Evolutionary conservation across 2,113 vertebrate species (phyloP), one percentile per base, ranked within the genome.

Genomic region (Zosterops borbonicus): DNA sequence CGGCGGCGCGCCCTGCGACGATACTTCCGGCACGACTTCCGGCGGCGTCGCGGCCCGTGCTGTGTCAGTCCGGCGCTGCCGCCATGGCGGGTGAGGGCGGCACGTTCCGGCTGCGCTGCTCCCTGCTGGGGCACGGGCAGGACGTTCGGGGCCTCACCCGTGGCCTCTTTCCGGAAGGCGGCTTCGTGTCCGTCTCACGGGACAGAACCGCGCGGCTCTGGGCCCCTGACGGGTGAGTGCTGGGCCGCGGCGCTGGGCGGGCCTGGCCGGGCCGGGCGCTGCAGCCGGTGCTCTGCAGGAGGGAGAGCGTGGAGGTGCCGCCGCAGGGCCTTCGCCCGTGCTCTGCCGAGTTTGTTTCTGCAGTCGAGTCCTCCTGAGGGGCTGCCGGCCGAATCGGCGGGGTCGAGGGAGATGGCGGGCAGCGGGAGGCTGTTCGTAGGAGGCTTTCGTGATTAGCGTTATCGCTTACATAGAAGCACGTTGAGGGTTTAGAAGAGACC

Each of bases 161-260:
- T 12, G 95, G 98, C 7, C 49, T 96, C n/a, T 99, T 98, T 23
- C 98, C 99, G 1, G 96, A 97, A 2, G 99, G 99, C 37, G 97
- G 98, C 9, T 99, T 99, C 94, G 98, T 99, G 63, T 99, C 99
- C 1, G 99, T 99, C 67, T 99, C 99, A 41, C 98, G 99, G 92
- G 99, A 99, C 96, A 98, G 99, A 86, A 99, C 99, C 41, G 99
- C 98, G 82, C 98, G 98, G 78, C 98, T 99, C 70, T 99, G 99
- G 99, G 98, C 97, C 17, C 99, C 99, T 7, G 98, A 99, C 97
- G 98, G 98, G 97, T 99, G 84, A 98, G 98, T 80, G n/a, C 28
- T 5, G 62, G 27, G 77, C 56, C 31, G 50, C 49, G 18, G 50
- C 46, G 12, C 31, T 19, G 9, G 25, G 10, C 17, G 16, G 28